These are phyloP conservation scores for Chalcosyrphus nemorum DNA, from an alignment of 2,888 invertebrate genomes.

Conservation along the genomic window DNA sequence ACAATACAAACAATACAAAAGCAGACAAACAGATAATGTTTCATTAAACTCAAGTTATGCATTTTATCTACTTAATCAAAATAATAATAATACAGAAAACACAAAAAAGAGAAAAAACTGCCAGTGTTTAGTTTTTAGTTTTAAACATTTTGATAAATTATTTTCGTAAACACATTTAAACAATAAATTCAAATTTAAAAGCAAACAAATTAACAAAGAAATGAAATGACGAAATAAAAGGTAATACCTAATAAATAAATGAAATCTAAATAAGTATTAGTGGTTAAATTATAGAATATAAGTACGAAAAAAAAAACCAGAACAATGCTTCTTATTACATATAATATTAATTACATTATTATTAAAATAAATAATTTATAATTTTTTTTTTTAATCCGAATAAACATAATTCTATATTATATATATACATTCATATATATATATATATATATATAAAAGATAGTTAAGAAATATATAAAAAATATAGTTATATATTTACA, in stretches of 20 bases:
- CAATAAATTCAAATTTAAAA: not conserved
- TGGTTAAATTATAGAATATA: conserved; percentile 23
- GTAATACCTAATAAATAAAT: not conserved
- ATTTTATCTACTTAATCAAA: not conserved
- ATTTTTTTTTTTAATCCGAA: not conserved
- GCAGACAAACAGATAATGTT: not conserved
- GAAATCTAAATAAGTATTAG: conserved; percentile 12
- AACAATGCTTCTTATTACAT: conserved; percentile 36
- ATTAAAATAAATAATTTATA: conserved; percentile 17
- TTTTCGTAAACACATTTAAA: not conserved
- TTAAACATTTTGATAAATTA: not conserved
- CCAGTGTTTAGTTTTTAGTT: conserved; percentile 35
- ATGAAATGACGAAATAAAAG: not conserved
- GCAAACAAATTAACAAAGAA: not conserved
- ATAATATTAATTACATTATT: conserved; percentile 20
- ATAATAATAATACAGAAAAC: not conserved
- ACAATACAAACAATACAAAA: not conserved
- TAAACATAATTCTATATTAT: conserved; percentile 10
- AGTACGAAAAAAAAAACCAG: conserved; percentile 3
- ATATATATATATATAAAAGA: conserved; percentile 14
- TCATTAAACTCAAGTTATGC: too few species aligned
- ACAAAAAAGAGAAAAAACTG: conserved; percentile 30
- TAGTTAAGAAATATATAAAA: conserved; percentile 51
- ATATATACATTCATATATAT: conserved; percentile 35
- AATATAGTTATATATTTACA: conserved; percentile 58